Base-by-base conservation (phyloP, 2,888 invertebrate species). In the Dasysyrphus albostriatus region DNA sequence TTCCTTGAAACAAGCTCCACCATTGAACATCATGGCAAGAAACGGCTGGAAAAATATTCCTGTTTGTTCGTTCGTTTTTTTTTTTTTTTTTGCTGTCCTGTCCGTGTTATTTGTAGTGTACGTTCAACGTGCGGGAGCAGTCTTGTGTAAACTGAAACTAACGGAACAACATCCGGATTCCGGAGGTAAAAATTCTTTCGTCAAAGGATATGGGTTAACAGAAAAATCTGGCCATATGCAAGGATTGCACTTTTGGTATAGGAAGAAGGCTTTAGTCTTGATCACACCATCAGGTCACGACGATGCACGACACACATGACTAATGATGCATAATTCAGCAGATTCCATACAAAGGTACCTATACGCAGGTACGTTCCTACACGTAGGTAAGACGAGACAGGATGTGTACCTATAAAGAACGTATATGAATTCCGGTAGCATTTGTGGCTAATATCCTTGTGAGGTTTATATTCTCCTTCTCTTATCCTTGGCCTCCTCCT, bases 251-350 rank as follows among this genome's bases (percentile, higher is more conserved):
- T 34, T 39, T 49, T 32, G 47, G 65, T 32, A 16, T 16, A 4
- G n/a, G 29, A 2, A 9, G 42, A 24, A 47, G 34, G 32, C n/a
- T 29, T 32, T n/a, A 63, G 54, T 47, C 59, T 58, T 82, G 67
- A 76, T 77, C 72, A 51, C 49, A 32, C 14, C 9, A 61, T 42
- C 14, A 7, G 14, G 29, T 32, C 14, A 14, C 32, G 67, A 67
- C 72, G 73, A 61, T 14, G 14, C 54, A 54, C n/a, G 42, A 85
- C 81, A 81, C 81, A 77, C 81, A 76, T 77, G 76, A 85, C 73
- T 81, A 85, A 85, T 81, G 84, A 85, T 81, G 81, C 73, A 72
- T 77, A 81, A 76, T 81, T 85, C 79, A 79, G 69, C 10, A 56
- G 32, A 78, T 72, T 72, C 67, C 29, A 29, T 14, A 24, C 14